Conservation (phyloP, 35 echinoderm and acorn worm species). For the Amphiura filiformis region DNA sequence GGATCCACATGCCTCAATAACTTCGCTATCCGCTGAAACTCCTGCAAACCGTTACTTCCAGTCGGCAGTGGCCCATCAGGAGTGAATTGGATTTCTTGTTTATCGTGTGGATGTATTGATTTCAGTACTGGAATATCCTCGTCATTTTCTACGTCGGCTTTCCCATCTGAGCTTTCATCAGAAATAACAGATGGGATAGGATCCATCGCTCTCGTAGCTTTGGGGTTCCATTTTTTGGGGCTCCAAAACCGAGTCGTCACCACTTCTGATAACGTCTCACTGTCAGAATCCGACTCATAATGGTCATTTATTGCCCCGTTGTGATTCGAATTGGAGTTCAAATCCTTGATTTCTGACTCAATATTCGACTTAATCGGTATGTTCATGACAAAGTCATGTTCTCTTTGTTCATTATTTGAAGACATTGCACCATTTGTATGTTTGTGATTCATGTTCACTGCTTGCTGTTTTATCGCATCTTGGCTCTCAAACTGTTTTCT, state of each 20-base stretch:
- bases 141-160: background rate
- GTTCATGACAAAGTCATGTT: background rate
- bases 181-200: background rate
- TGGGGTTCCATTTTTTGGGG: background rate
- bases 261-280: background rate
- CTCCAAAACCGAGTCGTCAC: background rate
- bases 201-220: background rate
- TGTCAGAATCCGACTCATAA: background rate
- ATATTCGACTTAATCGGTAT: background rate
- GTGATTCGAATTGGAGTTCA: background rate
- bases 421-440: background rate
- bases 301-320: background rate
- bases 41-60: background rate
- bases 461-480: background rate
- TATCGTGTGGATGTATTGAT: background rate
- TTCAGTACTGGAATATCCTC: background rate
- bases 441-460: background rate
- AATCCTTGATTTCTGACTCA: background rate
- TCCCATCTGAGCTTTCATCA: background rate
- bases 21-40: background rate
- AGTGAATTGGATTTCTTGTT: background rate
- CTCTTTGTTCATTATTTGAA: background rate
- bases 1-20: background rate
- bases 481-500: slow-evolving; percentile 7
- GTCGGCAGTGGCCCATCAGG: background rate